A percentile compares a stretch with the other conserved stretches of the same genome.
These are phyloP conservation scores for Galagoides demidoff DNA, from an alignment of 2,797 vertebrate genomes.

Conservation along the genomic window DNA sequence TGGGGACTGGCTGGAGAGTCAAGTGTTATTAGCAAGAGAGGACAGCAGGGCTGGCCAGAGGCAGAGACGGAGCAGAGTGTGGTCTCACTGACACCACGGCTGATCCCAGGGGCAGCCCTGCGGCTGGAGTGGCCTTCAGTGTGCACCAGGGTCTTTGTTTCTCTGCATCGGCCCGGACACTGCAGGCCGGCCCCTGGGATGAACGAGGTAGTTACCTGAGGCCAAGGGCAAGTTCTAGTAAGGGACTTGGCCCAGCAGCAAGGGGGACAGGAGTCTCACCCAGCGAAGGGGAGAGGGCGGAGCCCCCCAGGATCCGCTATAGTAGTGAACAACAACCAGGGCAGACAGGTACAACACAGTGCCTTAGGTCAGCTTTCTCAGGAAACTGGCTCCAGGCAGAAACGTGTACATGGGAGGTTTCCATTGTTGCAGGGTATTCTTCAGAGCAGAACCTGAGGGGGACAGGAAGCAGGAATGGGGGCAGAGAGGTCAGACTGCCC, in stretches of 20 bases:
- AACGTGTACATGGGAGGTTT: not conserved
- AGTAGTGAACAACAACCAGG: not conserved
- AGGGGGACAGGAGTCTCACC: not conserved
- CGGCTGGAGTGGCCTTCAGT: not conserved
- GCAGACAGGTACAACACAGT: not conserved
- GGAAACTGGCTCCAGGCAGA: not conserved
- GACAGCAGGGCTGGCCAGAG: not conserved
- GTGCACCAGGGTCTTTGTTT: not conserved
- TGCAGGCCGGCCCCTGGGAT: not conserved
- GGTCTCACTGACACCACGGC: rapidly evolving
- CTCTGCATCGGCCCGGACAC: not conserved
- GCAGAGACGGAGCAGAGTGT: rapidly evolving
- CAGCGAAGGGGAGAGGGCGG: not conserved
- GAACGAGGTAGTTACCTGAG: not conserved
- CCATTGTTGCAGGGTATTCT: not conserved
- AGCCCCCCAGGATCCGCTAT: not conserved
- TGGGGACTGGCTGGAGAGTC: not conserved
- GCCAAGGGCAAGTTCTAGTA: not conserved
- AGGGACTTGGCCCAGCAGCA: not conserved
- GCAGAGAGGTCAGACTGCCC: not conserved
- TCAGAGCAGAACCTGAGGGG: not conserved
- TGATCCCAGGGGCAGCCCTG: not conserved
- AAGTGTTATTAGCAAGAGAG: not conserved
- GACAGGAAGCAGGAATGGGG: not conserved
- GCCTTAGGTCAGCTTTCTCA: not conserved